Conservation (phyloP, 53 echinoderm and acorn worm species). For the Astropecten irregularis region DNA sequence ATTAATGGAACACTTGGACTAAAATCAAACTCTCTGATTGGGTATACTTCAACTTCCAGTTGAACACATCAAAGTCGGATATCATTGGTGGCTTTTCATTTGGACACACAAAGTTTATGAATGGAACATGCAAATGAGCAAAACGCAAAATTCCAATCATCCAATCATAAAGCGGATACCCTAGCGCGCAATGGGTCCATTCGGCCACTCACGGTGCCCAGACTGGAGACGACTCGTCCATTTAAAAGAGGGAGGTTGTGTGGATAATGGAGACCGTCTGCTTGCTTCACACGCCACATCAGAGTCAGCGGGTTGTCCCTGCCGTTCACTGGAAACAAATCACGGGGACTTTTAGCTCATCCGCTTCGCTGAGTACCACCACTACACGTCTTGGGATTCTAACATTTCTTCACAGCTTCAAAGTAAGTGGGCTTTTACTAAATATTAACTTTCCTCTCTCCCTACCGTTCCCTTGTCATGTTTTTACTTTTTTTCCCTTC, state of each 20-base stretch:
- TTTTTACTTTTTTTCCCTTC: not conserved
- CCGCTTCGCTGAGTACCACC: not conserved
- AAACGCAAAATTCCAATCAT: slow-evolving; percentile 4
- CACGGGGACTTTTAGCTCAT: not conserved
- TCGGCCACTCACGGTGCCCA: slow-evolving; percentile 10
- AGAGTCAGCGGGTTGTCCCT: not conserved
- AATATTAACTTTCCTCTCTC: not conserved
- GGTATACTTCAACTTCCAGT: not conserved
- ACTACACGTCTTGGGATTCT: not conserved
- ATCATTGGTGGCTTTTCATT: not conserved
- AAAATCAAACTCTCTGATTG: not conserved
- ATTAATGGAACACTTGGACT: not conserved
- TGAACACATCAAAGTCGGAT: not conserved
- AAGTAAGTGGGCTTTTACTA: slow-evolving; percentile 4
- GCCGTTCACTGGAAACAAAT: not conserved
- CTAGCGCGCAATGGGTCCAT: not conserved
- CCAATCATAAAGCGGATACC: slow-evolving; percentile 3
- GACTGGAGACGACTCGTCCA: not conserved
- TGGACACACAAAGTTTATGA: not conserved
- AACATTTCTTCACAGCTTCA: not conserved
- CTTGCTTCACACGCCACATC: not conserved
- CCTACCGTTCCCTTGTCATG: not conserved
- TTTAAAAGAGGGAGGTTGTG: not conserved
- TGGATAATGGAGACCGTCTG: not conserved
- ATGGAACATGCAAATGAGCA: slow-evolving; percentile 28